Evolutionary conservation across 2,797 vertebrate species (phyloP), one percentile per base, ranked within the genome.

Genomic region (Steatocranus sp.): DNA sequence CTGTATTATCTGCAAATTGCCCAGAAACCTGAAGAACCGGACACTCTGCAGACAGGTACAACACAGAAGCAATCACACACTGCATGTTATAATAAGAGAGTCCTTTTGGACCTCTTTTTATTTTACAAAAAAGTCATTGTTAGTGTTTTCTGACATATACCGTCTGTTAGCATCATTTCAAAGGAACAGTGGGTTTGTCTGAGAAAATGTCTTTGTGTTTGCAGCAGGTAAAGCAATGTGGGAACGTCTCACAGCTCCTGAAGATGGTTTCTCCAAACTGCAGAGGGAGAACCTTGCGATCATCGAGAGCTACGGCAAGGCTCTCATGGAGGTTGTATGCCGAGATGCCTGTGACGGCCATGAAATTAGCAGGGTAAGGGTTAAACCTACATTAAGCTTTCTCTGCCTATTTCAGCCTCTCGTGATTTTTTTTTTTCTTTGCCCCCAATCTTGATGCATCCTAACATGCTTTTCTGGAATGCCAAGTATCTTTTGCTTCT

Each of bases 261-360:
- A 99, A 92, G 99, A 99, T 63, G 96, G 96, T 30, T 99, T 98
- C 89, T 98, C 97, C 90, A 99, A 99, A 95, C 95, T 99, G 77
- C 98, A 99, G 89, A 91, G 98, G 58, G 98, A 99, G 91, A 99
- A 98, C 82, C 96, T 99, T 34, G 94, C 97, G 11, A 99, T 99
- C 89, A 98, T 99, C 53, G 98, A 99, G 93, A 99, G 97, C 90
- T 99, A 99, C 0, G 98, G 99, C 51, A 97, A 97, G 7, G 95
- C 98, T 7, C 97, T 99, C 12, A 99, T 99, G 98, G 98, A 99
- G 87, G 98, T 99, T 77, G 97, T 99, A 82, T 99, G 98, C 88
- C 93, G 98, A 84, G 99, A 99, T 27, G 98, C 98, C 54, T 99
- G 98, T 73, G 99, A 99, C 18, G 99, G 99, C 11, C 98, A 99